Conservation (phyloP, 2,888 invertebrate genomes). For the Drosophila kambysellisi region DNA sequence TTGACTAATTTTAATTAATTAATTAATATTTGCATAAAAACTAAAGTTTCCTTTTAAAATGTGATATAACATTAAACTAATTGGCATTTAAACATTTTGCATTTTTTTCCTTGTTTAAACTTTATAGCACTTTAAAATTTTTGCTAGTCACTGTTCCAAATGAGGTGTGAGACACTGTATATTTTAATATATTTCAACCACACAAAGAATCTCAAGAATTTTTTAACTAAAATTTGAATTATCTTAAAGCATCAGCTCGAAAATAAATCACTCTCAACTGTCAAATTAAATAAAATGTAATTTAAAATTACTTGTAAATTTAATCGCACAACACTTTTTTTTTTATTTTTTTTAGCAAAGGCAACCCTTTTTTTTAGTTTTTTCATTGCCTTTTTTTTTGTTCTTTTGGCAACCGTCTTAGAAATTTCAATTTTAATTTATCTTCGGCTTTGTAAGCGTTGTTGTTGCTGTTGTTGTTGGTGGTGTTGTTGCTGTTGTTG, state of each 20-base stretch:
- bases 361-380: conserved; percentile 33
- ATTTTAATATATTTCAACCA: neutral
- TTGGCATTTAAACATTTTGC: too few relatives aligned
- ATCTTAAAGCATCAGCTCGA: neutral
- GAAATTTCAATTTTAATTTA: conserved; percentile 59
- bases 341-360: conserved; percentile 12
- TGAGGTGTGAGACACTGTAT: too few relatives aligned
- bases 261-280: conserved; percentile 48
- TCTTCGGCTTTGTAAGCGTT: conserved; percentile 22
- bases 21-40: too few relatives aligned
- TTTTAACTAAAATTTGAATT: neutral
- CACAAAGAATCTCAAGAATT: neutral
- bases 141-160: too few relatives aligned
- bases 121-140: too few relatives aligned
- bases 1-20: too few relatives aligned
- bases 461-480: conserved; percentile 12
- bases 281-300: conserved; percentile 47
- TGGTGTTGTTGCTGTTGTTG: conserved; percentile 10
- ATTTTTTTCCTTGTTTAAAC: too few relatives aligned
- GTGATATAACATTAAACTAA: too few relatives aligned
- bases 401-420: conserved; percentile 19
- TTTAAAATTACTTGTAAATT: conserved; percentile 55
- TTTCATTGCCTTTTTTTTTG: neutral
- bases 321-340: conserved; percentile 24
- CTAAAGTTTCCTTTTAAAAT: too few relatives aligned